Evolutionary conservation across 2,113 vertebrate genomes (phyloP).

Genomic region (Dicerorhinus sumatrensis): DNA sequence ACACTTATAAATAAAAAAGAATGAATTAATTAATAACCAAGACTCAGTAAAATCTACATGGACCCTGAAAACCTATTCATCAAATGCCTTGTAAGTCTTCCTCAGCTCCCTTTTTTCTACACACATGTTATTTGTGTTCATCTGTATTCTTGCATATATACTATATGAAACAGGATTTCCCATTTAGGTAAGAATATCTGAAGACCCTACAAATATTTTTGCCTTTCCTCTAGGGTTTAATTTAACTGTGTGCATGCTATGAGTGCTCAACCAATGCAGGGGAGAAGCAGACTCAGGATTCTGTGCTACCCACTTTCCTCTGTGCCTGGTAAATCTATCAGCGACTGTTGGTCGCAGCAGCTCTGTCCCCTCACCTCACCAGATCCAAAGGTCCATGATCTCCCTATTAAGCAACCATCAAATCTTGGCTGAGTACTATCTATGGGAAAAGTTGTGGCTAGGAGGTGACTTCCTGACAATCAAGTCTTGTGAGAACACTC

Average conservation of each 20-base stretch:
- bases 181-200: neutral
- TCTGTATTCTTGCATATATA: neutral
- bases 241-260: neutral
- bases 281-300: neutral
- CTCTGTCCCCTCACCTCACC: neutral
- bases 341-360: neutral
- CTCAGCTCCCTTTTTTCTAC: neutral
- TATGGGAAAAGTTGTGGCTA: neutral
- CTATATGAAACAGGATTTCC: neutral
- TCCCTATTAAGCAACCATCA: neutral
- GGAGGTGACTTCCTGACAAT: neutral
- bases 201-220: neutral
- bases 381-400: neutral
- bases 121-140: neutral
- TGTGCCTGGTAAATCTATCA: neutral
- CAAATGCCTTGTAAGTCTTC: neutral
- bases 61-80: neutral
- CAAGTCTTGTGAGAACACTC: neutral
- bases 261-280: neutral
- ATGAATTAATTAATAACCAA: neutral
- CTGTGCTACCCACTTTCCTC: neutral
- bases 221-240: conserved; percentile 7
- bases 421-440: neutral
- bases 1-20: neutral
- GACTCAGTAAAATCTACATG: neutral